These are phyloP conservation scores for Paraplagusia blochii DNA, from an alignment of 2,113 vertebrate species.

Conservation along the genomic window DNA sequence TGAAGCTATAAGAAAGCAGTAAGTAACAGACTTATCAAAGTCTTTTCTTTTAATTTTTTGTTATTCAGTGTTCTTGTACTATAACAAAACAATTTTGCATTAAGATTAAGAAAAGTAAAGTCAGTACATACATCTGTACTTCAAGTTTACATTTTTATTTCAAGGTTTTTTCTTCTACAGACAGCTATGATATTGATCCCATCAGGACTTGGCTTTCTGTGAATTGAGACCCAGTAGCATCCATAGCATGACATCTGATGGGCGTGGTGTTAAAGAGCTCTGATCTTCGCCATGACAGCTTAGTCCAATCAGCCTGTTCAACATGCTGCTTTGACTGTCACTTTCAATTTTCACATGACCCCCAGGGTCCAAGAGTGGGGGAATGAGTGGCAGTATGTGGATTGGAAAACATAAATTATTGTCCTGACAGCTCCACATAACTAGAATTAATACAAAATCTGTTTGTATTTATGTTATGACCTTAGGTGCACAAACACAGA, in stretches of 20 bases:
- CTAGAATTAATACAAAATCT: conserved; percentile 98
- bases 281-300: conserved; percentile 80
- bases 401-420: conserved; percentile 97
- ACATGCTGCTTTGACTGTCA: conserved; percentile 93
- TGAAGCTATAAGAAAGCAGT: conserved; percentile 7
- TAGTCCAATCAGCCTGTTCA: conserved; percentile 87
- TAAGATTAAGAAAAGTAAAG: too few relatives aligned
- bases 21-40: too few relatives aligned
- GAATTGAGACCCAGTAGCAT: conserved; percentile 21
- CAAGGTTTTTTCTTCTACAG: background rate
- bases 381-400: conserved; percentile 91
- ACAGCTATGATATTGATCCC: conserved; percentile 1
- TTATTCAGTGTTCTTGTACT: too few relatives aligned
- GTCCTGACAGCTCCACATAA: conserved; percentile 99
- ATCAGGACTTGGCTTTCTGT: background rate
- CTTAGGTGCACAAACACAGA: conserved; percentile 79
- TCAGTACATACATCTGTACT: too few relatives aligned
- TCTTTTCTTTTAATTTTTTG: background rate
- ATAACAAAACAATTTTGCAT: too few relatives aligned
- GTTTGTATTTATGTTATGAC: conserved; percentile 98
- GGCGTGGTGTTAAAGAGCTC: conserved; percentile 75
- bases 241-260: conserved; percentile 39
- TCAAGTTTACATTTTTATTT: too few relatives aligned
- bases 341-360: conserved; percentile 98
- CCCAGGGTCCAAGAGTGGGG: conserved; percentile 86